Percentiles rank a stretch among this genome's conserved stretches.
phyloP scores from a whole-genome alignment of 2,113 vertebrate genomes.

The Arizona elegans region DNA sequence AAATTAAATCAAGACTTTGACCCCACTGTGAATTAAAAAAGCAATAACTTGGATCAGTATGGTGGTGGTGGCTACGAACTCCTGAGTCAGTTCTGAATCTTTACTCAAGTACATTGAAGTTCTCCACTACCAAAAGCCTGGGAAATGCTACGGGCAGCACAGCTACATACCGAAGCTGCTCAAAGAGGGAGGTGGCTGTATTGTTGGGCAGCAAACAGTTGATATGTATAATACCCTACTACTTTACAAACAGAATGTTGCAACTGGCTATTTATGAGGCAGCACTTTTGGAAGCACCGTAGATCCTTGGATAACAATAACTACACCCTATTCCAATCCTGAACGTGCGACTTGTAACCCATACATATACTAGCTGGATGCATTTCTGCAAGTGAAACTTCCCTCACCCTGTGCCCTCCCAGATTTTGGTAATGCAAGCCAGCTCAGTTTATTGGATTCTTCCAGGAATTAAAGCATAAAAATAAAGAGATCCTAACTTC shows the following conservation, averaged over 20 bases:
- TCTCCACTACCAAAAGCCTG: neutral
- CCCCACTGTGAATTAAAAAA: neutral
- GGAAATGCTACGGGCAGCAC: neutral
- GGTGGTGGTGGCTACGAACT: neutral
- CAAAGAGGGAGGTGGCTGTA: neutral
- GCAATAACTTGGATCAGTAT: neutral
- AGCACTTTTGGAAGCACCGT: neutral
- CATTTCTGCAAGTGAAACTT: neutral
- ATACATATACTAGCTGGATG: neutral
- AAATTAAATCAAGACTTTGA: neutral
- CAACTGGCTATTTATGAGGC: neutral
- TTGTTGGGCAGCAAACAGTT: neutral
- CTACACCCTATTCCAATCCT: neutral
- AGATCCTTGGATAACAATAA: neutral
- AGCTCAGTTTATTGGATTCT: neutral
- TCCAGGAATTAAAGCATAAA: neutral
- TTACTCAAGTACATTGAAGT: neutral
- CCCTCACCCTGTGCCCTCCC: neutral
- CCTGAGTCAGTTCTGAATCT: neutral
- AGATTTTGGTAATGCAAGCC: neutral
- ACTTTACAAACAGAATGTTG: neutral
- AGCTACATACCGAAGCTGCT: neutral
- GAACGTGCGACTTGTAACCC: neutral
- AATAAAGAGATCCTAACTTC: neutral
- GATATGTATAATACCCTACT: neutral